Evolutionary conservation across 1,140 invertebrate genomes (phyloP), one percentile per base, ranked within the genome.

Genomic region (Amphibalanus amphitrite): DNA sequence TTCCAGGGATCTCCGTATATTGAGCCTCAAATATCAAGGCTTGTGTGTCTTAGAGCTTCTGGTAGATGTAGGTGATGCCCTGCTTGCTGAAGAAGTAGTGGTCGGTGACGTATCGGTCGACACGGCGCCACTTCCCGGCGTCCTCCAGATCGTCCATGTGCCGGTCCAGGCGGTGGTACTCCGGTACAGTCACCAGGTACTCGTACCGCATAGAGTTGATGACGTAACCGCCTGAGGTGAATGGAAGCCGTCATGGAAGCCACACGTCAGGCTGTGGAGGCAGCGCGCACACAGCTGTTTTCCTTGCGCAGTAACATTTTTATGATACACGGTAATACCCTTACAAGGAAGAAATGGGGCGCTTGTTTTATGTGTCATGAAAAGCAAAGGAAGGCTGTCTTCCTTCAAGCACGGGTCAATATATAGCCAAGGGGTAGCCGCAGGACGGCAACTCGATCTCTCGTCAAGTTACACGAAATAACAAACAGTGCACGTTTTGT

Each of bases 191-290:
- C 25, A 70, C 71, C 33, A 72, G 69, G 40, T 72, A 72, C 33
- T 72, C 71, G 40, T 26, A 59, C 17, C 71, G 29, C 71, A 72
- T 72, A 25, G 70, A 69, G n/a, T 70, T 69, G 67, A 72, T 69
- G 29, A 72, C 30, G 26, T 67, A 26, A 15, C 71, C 71, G 30
- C 71, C 71, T 72, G 30, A 28, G 25, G 10, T 28, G 67, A 13
- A 68, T 28, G 0, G 67, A n/a, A n/a, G n/a, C n/a, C n/a, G n/a
- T n/a, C n/a, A n/a, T n/a, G 47, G 10, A 23, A 3, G 33, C 33
- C 33, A 38, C 47, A 6, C 10, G 47, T 59, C 47, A 59, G 47
- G 47, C 13, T 1, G 47, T 59, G 47, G 1, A 20, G 47, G 6
- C 10, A 20, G 47, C 13, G 3, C 47, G 47, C 10, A 13, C 47